A percentile compares a stretch with the other conserved stretches of the same genome.
Conservation (phyloP, 2,888 invertebrate genomes). For the Platycheirus rosarum region DNA sequence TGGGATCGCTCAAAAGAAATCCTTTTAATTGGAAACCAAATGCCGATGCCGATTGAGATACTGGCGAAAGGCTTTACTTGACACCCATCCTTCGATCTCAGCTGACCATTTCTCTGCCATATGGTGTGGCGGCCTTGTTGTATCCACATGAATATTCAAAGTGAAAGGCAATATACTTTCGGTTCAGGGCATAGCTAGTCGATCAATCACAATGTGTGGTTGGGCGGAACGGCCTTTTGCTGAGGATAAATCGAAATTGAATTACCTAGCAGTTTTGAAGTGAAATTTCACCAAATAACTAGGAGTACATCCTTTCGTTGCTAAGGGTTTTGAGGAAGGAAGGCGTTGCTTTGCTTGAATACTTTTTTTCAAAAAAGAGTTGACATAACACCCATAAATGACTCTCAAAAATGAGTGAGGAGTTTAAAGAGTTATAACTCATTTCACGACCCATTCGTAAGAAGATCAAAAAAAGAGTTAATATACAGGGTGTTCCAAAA, state of each 20-base stretch:
- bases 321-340: too few relatives aligned
- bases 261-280: constrained; percentile 36
- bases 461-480: too few relatives aligned
- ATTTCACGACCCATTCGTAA: too few relatives aligned
- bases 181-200: constrained; percentile 40
- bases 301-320: too few relatives aligned
- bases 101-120: not conserved
- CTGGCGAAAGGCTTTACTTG: constrained; percentile 51
- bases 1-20: constrained; percentile 53
- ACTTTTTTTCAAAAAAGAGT: too few relatives aligned
- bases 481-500: too few relatives aligned
- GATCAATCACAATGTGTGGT: constrained; percentile 57
- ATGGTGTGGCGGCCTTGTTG: not conserved
- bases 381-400: too few relatives aligned
- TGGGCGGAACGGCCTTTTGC: constrained; percentile 17
- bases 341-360: too few relatives aligned
- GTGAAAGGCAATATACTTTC: constrained; percentile 67
- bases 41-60: constrained; percentile 41
- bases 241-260: constrained; percentile 61
- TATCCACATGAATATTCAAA: constrained; percentile 65
- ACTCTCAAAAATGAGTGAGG: too few relatives aligned
- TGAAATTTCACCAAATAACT: constrained; percentile 1
- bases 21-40: constrained; percentile 68
- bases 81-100: constrained; percentile 20
- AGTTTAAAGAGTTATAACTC: too few relatives aligned